These are phyloP conservation scores for Sparidentex hasta DNA, from an alignment of 2,797 vertebrate genomes.

Conservation along the genomic window DNA sequence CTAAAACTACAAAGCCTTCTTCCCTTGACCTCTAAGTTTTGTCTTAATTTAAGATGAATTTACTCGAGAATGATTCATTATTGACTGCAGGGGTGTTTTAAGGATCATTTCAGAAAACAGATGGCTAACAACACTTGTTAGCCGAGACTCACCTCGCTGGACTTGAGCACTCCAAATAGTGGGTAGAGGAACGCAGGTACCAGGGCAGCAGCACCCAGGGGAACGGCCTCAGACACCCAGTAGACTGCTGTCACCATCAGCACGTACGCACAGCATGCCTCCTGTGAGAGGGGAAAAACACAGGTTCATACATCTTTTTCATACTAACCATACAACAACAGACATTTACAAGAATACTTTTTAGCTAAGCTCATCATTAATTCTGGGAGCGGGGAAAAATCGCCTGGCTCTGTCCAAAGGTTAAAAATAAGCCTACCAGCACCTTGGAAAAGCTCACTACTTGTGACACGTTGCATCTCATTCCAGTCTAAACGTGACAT, in stretches of 20 bases:
- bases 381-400: not conserved
- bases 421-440: not conserved
- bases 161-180: constrained; percentile 96
- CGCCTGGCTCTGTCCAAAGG: not conserved
- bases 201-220: constrained; percentile 95
- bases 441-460: too few relatives aligned
- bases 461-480: too few relatives aligned
- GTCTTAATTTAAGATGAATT: not conserved
- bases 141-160: constrained; percentile 94
- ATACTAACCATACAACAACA: not conserved
- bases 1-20: not conserved
- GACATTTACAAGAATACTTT: too few relatives aligned
- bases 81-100: not conserved
- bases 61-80: not conserved
- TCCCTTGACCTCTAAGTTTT: not conserved
- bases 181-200: constrained; percentile 98
- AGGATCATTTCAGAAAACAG: not conserved
- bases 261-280: constrained; percentile 96
- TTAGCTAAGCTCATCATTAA: not conserved
- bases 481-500: too few relatives aligned
- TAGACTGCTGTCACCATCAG: constrained; percentile 94
- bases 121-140: too few relatives aligned
- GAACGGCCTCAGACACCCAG: constrained; percentile 98
- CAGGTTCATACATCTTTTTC: not conserved
- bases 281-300: constrained; percentile 79